Conservation (phyloP, 2,888 invertebrate species). For the Eudasyphora cyanicolor region DNA sequence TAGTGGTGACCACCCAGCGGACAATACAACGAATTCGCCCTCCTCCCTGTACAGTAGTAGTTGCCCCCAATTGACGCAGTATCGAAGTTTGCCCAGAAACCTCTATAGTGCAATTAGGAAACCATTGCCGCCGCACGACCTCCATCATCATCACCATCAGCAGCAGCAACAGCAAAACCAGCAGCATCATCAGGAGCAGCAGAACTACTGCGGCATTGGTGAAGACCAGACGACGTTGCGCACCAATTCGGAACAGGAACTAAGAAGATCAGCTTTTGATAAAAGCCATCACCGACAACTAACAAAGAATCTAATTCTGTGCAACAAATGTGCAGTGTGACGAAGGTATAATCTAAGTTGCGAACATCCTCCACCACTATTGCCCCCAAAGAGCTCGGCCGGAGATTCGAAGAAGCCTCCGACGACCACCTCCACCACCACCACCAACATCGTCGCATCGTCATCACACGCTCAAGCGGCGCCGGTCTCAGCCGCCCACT, state of each 20-base stretch:
- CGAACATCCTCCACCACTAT: slow-evolving; percentile 72
- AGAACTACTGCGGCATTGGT: slow-evolving; percentile 26
- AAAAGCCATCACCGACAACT: slow-evolving; percentile 60
- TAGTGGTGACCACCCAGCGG: slow-evolving; percentile 68
- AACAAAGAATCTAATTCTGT: slow-evolving; percentile 72
- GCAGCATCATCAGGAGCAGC: slow-evolving; percentile 48
- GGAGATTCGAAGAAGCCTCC: neutral
- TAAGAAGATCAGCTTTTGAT: slow-evolving; percentile 63
- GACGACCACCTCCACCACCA: neutral
- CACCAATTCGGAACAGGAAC: slow-evolving; percentile 65
- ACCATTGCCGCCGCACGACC: slow-evolving; percentile 44
- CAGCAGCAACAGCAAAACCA: slow-evolving; percentile 52
- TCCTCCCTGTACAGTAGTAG: slow-evolving; percentile 77
- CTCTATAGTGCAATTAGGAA: slow-evolving; percentile 60
- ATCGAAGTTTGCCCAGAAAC: slow-evolving; percentile 64
- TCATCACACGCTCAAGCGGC: slow-evolving; percentile 43
- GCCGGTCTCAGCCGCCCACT: slow-evolving; percentile 50
- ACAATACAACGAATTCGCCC: slow-evolving; percentile 72
- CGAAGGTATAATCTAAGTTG: slow-evolving; percentile 77
- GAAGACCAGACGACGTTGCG: slow-evolving; percentile 20
- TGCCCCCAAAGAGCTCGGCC: slow-evolving; percentile 6
- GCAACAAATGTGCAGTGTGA: slow-evolving; percentile 79
- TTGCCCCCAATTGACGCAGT: slow-evolving; percentile 75
- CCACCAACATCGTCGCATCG: too few relatives aligned
- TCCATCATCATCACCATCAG: slow-evolving; percentile 45